A percentile compares a stretch with the other conserved stretches of the same genome.
These are phyloP conservation scores for Morpho helenor DNA, from an alignment of 2,888 invertebrate species.

Conservation along the genomic window DNA sequence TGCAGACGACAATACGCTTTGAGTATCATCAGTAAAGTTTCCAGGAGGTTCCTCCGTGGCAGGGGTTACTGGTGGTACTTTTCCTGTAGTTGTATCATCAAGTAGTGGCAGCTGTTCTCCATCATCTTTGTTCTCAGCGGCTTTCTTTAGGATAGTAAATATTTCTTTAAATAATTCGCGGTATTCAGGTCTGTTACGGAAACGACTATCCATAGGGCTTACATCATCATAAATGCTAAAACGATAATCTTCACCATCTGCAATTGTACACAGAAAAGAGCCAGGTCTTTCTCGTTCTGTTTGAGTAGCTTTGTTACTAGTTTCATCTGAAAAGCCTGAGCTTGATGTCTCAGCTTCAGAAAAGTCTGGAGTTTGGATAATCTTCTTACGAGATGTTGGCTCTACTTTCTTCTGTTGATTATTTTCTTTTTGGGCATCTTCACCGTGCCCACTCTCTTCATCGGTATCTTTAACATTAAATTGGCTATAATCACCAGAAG, in stretches of 20 bases:
- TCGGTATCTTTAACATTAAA: constrained; percentile 82
- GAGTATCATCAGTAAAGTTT: constrained; percentile 84
- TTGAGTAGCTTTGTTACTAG: constrained; percentile 89
- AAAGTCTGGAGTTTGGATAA: constrained; percentile 89
- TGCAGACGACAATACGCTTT: constrained; percentile 86
- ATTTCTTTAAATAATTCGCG: constrained; percentile 90
- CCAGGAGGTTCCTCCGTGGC: constrained; percentile 82
- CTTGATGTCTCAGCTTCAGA: constrained; percentile 92
- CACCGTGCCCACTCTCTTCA: constrained; percentile 82
- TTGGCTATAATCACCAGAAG: constrained; percentile 85
- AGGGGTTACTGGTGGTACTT: constrained; percentile 84
- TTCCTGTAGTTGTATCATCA: constrained; percentile 80
- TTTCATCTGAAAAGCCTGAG: constrained; percentile 91
- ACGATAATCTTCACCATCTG: constrained; percentile 91
- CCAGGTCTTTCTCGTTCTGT: constrained; percentile 88
- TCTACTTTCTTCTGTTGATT: constrained; percentile 67
- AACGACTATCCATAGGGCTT: constrained; percentile 88
- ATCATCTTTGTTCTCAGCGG: constrained; percentile 90
- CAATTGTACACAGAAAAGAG: constrained; percentile 91
- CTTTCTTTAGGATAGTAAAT: constrained; percentile 89
- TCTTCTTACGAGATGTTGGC: constrained; percentile 69
- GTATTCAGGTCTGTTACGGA: constrained; percentile 90
- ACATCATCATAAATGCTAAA: constrained; percentile 91
- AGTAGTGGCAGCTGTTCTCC: constrained; percentile 86
- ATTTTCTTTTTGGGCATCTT: constrained; percentile 70